Evolutionary conservation across 2,113 vertebrate genomes (phyloP).

Genomic region (Gambusia holbrooki): DNA sequence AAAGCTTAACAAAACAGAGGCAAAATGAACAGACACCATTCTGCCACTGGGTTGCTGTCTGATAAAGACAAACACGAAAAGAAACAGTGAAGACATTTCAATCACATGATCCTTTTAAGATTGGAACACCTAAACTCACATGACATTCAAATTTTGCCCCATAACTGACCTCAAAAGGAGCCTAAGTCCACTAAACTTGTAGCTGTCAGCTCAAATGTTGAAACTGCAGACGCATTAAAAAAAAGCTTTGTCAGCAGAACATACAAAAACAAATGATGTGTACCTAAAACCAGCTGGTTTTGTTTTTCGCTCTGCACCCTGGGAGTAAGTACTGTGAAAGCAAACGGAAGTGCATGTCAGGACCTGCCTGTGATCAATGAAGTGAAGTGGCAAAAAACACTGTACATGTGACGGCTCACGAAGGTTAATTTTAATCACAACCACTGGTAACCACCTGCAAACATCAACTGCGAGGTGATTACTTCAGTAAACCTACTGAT

Average conservation of each 20-base stretch:
- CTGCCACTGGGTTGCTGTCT: slow-evolving; percentile 10
- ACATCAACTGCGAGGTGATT: neutral
- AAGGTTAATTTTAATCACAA: slow-evolving; percentile 6
- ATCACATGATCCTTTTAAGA: slow-evolving; percentile 34
- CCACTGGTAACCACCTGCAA: neutral
- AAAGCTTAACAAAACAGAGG: slow-evolving; percentile 42
- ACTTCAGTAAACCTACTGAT: neutral
- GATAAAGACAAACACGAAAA: slow-evolving; percentile 6
- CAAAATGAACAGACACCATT: slow-evolving; percentile 47
- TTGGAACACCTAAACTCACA: slow-evolving; percentile 30
- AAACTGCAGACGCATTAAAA: slow-evolving; percentile 34
- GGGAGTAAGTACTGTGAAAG: slow-evolving; percentile 3
- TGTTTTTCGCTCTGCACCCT: slow-evolving; percentile 51
- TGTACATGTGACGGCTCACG: neutral
- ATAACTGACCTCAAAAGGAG: neutral
- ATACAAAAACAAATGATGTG: slow-evolving; percentile 31
- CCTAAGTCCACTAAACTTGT: slow-evolving; percentile 13
- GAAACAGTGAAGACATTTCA: slow-evolving; percentile 2
- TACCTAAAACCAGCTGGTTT: slow-evolving; percentile 56
- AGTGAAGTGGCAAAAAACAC: slow-evolving; percentile 6
- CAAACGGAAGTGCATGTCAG: slow-evolving; percentile 20
- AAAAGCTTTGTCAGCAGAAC: slow-evolving; percentile 35
- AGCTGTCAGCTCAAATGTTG: slow-evolving; percentile 17
- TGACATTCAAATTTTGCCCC: slow-evolving; percentile 21
- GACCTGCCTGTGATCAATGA: slow-evolving; percentile 37